Evolutionary conservation across 2,888 invertebrate species (phyloP), one percentile per base, ranked within the genome.

Genomic region (Pyrgus malvae): DNA sequence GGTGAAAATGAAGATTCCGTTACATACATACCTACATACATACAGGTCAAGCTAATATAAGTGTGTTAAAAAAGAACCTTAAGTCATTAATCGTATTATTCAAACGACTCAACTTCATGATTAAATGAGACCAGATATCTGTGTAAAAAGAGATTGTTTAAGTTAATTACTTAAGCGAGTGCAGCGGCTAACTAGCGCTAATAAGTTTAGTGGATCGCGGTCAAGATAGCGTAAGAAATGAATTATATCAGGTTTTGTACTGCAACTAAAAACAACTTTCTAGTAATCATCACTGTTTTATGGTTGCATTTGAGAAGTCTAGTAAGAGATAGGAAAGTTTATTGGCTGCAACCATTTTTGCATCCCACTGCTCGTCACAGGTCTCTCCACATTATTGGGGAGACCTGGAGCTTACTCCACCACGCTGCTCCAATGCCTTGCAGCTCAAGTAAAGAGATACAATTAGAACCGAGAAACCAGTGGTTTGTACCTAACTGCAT

Each of bases 141-240:
- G 46, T 55, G 60, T 62, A 61, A 62, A 65, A 71, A 68, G 69
- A 69, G 69, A 66, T 69, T 67, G 66, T 69, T 70, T 69, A 73
- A 75, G 71, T 68, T 71, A 77, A 74, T 79, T 72, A 79, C 63
- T 67, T 65, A 69, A 57, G 57, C 64, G 62, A 73, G 69, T 73
- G 69, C 65, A 65, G 65, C 60, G 61, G 63, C 65, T 61, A 67
- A 67, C 69, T 68, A 66, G 62, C 58, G 60, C 63, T 75, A 74
- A 76, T 72, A 68, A 65, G 70, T 69, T 75, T 74, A 74, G 65
- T 63, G 58, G 66, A 69, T 65, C 63, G 67, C 62, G 69, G 70
- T 70, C 67, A 64, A 68, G 76, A 75, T 75, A 69, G 64, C 67
- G 67, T 69, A 68, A 67, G 60, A 75, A 75, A 74, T 74, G 65